Evolutionary conservation across 1,140 invertebrate genomes (phyloP).

Genomic region (Magallana gigas): DNA sequence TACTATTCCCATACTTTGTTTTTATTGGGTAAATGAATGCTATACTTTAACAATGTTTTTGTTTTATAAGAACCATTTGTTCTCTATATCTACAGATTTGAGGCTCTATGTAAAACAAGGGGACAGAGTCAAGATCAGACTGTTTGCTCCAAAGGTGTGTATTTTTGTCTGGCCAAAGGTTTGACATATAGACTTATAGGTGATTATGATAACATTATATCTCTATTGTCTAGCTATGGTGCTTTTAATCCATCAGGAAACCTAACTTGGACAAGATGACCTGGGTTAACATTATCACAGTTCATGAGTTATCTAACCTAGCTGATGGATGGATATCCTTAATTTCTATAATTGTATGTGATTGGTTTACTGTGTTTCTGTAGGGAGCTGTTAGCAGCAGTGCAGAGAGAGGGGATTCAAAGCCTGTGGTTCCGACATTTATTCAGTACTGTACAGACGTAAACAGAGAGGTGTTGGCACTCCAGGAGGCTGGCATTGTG

Average conservation of each 20-base stretch:
- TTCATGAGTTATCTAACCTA: too few species aligned
- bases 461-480: conserved; percentile 61
- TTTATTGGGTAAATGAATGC: too few species aligned
- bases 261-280: too few species aligned
- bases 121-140: neutral
- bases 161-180: neutral
- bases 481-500: conserved; percentile 72
- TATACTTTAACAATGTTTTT: too few species aligned
- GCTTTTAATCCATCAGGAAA: too few species aligned
- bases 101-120: neutral
- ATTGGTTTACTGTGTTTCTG: neutral
- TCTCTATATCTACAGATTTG: neutral
- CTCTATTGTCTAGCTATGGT: too few species aligned
- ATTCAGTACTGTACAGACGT: conserved; percentile 65
- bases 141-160: neutral
- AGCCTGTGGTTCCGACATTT: conserved; percentile 35
- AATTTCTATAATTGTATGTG: too few species aligned
- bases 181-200: too few species aligned
- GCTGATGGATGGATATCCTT: too few species aligned
- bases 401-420: neutral
- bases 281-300: too few species aligned
- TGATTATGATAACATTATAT: too few species aligned
- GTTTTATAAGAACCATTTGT: neutral
- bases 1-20: too few species aligned
- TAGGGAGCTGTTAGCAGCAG: neutral